These are phyloP conservation scores for Brachionus paranguensis DNA, from an alignment of 1,140 invertebrate species.

Conservation along the genomic window DNA sequence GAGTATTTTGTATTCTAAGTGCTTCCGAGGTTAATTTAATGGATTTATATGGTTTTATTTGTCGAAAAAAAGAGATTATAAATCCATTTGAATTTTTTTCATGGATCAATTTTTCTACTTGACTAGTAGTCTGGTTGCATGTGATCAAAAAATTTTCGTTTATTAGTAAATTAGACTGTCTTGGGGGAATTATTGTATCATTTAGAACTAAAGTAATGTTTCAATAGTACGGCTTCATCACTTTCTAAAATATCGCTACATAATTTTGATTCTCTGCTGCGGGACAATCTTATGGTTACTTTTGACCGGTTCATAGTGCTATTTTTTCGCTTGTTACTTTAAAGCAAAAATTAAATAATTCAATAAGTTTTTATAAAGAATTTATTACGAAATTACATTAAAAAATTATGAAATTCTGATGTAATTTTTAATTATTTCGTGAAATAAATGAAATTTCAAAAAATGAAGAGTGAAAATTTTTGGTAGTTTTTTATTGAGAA, in stretches of 20 bases:
- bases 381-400: too few species aligned
- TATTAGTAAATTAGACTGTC: constrained; percentile 32
- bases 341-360: too few species aligned
- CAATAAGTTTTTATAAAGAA: too few species aligned
- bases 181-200: background rate
- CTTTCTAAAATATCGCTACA: background rate
- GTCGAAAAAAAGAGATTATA: constrained; percentile 42
- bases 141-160: constrained; percentile 31
- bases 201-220: background rate
- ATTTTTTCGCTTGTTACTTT: too few species aligned
- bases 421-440: too few species aligned
- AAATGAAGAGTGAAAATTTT: too few species aligned
- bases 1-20: constrained; percentile 37
- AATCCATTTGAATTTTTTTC: background rate
- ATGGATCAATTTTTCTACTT: constrained; percentile 30
- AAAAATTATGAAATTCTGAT: too few species aligned
- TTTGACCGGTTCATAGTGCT: too few species aligned
- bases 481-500: too few species aligned
- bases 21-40: constrained; percentile 43
- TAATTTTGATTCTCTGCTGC: background rate
- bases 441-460: too few species aligned
- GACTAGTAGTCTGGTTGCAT: background rate
- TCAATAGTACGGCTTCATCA: background rate
- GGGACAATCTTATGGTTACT: too few species aligned
- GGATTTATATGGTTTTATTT: constrained; percentile 41